Percentiles rank a stretch among this genome's conserved stretches.
Conservation (phyloP, 2,113 vertebrate genomes). For the Thermophis baileyi region DNA sequence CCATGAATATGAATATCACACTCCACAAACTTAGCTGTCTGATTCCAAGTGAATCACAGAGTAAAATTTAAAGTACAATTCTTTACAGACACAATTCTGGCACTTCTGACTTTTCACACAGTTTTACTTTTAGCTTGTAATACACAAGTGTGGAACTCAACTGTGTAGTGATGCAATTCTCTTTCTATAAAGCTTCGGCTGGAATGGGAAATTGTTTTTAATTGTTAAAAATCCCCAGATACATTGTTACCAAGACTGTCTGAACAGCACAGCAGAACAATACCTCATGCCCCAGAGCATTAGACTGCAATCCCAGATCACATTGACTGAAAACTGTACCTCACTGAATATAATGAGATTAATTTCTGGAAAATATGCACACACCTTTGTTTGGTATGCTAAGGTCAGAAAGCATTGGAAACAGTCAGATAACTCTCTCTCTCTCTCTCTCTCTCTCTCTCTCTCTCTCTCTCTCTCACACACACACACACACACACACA, state of each 20-base stretch:
- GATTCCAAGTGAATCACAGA: neutral
- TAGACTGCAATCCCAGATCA: neutral
- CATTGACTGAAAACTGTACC: neutral
- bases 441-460: neutral
- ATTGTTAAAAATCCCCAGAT: neutral
- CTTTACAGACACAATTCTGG: neutral
- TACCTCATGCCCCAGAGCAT: constrained; percentile 17
- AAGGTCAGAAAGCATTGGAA: constrained; percentile 25
- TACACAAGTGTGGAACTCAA: neutral
- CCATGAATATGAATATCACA: neutral
- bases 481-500: neutral
- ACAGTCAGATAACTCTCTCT: neutral
- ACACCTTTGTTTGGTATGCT: constrained; percentile 33
- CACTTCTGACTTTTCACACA: neutral
- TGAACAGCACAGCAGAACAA: constrained; percentile 47
- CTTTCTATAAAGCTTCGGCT: neutral
- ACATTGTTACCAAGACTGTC: constrained; percentile 41
- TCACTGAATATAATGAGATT: neutral
- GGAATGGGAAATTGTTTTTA: neutral
- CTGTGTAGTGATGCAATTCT: neutral
- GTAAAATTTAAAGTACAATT: neutral
- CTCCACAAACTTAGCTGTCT: neutral
- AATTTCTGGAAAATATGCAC: neutral
- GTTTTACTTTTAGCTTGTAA: neutral
- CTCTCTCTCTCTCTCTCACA: neutral